Conservation (phyloP, 2,113 vertebrate genomes). For the Hemibagrus wyckioides region DNA sequence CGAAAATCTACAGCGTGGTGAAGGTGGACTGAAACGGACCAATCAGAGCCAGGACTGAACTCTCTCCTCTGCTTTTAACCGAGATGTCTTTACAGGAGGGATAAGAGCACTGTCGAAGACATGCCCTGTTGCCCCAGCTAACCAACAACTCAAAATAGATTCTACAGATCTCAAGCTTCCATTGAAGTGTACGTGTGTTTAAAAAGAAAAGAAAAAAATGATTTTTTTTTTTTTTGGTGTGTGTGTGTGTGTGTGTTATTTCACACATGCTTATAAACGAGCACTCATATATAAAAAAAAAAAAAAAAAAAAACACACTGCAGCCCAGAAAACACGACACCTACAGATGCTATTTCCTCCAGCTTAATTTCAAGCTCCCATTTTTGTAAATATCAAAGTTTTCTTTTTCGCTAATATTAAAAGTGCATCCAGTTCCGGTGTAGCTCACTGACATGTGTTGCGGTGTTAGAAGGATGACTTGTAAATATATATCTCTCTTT, state of each 20-base stretch:
- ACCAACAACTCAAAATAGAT: constrained; percentile 35
- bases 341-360: background rate
- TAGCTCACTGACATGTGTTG: constrained; percentile 19
- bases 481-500: constrained; percentile 45
- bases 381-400: constrained; percentile 48
- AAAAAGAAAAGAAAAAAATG: background rate
- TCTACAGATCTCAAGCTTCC: constrained; percentile 42
- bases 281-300: background rate
- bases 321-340: constrained; percentile 1
- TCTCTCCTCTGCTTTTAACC: background rate
- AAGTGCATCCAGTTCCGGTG: constrained; percentile 23
- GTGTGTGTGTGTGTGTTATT: background rate
- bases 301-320: background rate
- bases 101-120: constrained; percentile 20
- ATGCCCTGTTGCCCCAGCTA: constrained; percentile 4
- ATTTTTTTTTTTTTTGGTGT: constrained; percentile 12
- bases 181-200: constrained; percentile 17
- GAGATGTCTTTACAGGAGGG: constrained; percentile 2
- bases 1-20: constrained; percentile 99
- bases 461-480: constrained; percentile 41
- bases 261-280: constrained; percentile 33
- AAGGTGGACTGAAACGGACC: constrained; percentile 86
- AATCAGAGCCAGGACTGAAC: constrained; percentile 31
- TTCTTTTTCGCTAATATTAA: constrained; percentile 31
- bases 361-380: constrained; percentile 1